These are phyloP conservation scores for Alethe castanea DNA, from an alignment of 2,113 vertebrate genomes.

Conservation along the genomic window DNA sequence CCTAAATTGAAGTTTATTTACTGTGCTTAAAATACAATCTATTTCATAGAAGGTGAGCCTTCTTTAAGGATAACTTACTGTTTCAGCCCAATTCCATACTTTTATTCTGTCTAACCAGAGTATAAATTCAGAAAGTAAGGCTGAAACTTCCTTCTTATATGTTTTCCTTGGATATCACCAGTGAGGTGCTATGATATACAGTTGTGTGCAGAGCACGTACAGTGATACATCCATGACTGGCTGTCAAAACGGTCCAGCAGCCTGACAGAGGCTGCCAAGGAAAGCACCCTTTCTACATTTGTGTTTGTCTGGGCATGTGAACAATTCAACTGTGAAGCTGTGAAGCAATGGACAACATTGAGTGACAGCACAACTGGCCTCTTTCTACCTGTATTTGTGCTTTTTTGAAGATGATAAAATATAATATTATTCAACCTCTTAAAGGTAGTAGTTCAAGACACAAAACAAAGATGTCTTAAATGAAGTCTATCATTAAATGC, in stretches of 20 bases:
- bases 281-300: background rate
- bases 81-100: background rate
- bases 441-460: background rate
- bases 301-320: background rate
- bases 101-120: background rate
- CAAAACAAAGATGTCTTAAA: background rate
- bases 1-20: background rate
- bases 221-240: background rate
- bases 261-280: background rate
- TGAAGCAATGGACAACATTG: fast-evolving
- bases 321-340: background rate
- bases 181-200: background rate
- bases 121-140: background rate
- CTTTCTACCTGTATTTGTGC: background rate
- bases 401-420: background rate
- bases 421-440: background rate
- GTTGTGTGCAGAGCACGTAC: background rate
- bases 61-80: background rate
- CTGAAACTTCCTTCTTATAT: background rate
- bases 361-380: background rate
- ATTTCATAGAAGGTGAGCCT: background rate
- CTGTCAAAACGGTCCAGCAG: background rate
- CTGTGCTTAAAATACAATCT: background rate
- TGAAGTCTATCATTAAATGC: background rate
- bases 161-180: background rate